Base-by-base conservation (phyloP, 1,140 invertebrate species). In the Camponotus vicinus region DNA sequence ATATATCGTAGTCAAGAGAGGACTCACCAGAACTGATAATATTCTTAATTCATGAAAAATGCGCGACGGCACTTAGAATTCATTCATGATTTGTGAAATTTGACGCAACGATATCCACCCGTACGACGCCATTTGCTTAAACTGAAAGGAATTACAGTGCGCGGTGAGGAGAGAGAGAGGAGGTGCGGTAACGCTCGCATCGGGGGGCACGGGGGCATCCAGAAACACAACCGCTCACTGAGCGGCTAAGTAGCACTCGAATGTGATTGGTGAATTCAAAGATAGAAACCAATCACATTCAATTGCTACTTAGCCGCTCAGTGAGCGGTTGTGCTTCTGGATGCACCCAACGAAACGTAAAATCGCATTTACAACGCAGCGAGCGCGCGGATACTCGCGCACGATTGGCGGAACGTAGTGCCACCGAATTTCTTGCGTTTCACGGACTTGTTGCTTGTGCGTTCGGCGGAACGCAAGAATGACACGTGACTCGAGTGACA, bases 91-190 rank as follows among this genome's bases (percentile, higher is more conserved):
- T 95, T 94, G 86, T 91, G 88, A 89, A 93, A 94, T 91, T 93
- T 93, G 93, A 93, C 92, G 93, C 93, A 93, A 94, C 93, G 93
- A 94, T 93, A 93, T 95, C 94, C 93, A 95, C 93, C 94, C 92
- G 92, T 92, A 86, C 91, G 94, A 95, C 95, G 94, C 94, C 95
- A 95, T 95, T 95, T 95, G 93, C 94, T 95, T 92, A 88, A 92
- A 93, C 90, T 91, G 87, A 82, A 84, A 45, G 76, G 11, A 66
- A 34, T 42, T 40, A 40, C 6, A 27, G n/a, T 18, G 57, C 6
- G 34, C 76, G 61, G 64, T 66, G 61, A 63, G 67, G 67, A 75
- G 63, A 42, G 73, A 18, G 49, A 55, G 15, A 15, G 15, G 49
- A 37, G 7, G n/a, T 80, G 55, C 75, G 70, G 82, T 52, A 57